Evolutionary conservation across 2,888 invertebrate species (phyloP).

Genomic region (Drosophila birchii): DNA sequence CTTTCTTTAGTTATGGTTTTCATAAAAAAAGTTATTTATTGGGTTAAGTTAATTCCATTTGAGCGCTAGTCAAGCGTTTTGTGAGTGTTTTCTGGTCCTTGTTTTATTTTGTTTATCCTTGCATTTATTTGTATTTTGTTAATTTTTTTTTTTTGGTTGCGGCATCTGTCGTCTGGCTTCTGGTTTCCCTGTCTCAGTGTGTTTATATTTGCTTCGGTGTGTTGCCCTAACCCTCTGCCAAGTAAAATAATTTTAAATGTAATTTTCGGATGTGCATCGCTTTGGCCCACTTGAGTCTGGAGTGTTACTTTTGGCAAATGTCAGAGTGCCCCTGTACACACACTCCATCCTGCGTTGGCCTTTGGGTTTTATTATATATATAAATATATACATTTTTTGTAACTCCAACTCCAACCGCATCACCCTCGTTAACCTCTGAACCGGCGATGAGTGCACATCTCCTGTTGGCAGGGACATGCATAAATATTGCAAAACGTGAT

Average conservation of each 20-base stretch:
- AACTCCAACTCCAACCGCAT: neutral
- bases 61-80: slow-evolving; percentile 57
- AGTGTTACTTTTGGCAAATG: slow-evolving; percentile 77
- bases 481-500: slow-evolving; percentile 78
- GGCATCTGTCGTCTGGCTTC: slow-evolving; percentile 75
- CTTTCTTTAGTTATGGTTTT: neutral
- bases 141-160: slow-evolving; percentile 63
- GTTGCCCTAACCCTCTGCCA: slow-evolving; percentile 56
- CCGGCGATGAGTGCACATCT: slow-evolving; percentile 61
- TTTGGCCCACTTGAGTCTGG: slow-evolving; percentile 57
- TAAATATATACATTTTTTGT: slow-evolving; percentile 13
- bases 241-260: slow-evolving; percentile 75
- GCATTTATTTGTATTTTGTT: slow-evolving; percentile 53
- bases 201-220: slow-evolving; percentile 53
- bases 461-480: slow-evolving; percentile 71
- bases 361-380: neutral
- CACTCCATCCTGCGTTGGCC: slow-evolving; percentile 17
- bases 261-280: slow-evolving; percentile 69
- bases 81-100: slow-evolving; percentile 59
- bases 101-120: slow-evolving; percentile 36
- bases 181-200: slow-evolving; percentile 64
- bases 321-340: slow-evolving; percentile 33
- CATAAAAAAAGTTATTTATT: neutral
- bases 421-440: slow-evolving; percentile 12
- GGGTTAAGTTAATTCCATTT: slow-evolving; percentile 65